These are phyloP conservation scores for Rissa tridactyla DNA, from an alignment of 2,113 vertebrate genomes.

Conservation along the genomic window DNA sequence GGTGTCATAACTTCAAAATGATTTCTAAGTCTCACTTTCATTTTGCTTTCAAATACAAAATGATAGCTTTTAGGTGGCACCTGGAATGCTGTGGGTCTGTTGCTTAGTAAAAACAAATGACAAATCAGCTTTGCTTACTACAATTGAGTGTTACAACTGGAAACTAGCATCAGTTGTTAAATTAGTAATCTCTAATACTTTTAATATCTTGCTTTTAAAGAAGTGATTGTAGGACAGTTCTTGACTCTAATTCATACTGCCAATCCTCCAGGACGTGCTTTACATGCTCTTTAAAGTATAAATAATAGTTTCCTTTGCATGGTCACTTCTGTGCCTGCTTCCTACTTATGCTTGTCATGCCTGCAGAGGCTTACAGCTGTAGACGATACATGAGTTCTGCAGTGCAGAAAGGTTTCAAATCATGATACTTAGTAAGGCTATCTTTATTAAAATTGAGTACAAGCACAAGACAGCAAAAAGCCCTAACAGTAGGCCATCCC, in stretches of 20 bases:
- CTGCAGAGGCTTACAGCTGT: neutral
- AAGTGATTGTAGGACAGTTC: neutral
- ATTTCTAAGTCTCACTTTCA: neutral
- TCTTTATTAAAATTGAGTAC: neutral
- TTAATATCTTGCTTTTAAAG: neutral
- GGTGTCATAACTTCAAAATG: neutral
- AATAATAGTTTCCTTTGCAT: neutral
- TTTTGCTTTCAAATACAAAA: neutral
- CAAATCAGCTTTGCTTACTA: neutral
- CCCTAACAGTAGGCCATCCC: neutral
- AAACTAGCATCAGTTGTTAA: neutral
- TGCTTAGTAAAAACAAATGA: neutral
- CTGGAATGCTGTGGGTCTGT: neutral
- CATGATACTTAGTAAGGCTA: neutral
- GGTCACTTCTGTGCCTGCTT: neutral
- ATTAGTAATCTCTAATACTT: neutral
- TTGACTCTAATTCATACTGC: neutral
- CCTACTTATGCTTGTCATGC: neutral
- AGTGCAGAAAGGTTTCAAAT: neutral
- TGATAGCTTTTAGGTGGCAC: neutral
- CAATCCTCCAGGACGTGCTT: neutral
- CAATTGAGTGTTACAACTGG: neutral
- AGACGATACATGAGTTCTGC: neutral
- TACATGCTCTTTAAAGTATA: neutral
- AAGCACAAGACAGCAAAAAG: neutral